Evolutionary conservation across 1,140 invertebrate species (phyloP).

Genomic region (Sminthurinus signatus): DNA sequence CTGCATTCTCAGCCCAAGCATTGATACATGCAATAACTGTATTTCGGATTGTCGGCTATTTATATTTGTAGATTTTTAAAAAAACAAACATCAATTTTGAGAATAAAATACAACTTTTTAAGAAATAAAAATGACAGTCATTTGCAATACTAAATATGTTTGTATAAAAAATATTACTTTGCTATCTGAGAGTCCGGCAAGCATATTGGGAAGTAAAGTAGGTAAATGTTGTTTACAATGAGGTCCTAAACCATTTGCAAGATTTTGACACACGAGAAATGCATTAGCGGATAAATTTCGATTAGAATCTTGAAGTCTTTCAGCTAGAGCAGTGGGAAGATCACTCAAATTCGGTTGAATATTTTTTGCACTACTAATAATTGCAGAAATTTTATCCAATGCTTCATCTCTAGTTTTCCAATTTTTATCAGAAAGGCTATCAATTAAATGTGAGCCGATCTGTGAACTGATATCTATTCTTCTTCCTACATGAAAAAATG

Average conservation of each 20-base stretch:
- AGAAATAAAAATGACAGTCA: neutral
- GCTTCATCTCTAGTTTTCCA: conserved; percentile 80
- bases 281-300: conserved; percentile 79
- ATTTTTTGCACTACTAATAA: conserved; percentile 67
- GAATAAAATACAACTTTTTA: conserved; percentile 7
- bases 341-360: conserved; percentile 79
- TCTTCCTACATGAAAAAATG: too few species aligned
- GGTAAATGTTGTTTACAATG: conserved; percentile 71
- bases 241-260: conserved; percentile 73
- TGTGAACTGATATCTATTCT: conserved; percentile 72
- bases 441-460: conserved; percentile 71
- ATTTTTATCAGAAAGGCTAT: conserved; percentile 83
- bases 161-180: conserved; percentile 53
- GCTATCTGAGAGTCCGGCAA: conserved; percentile 63
- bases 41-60: conserved; percentile 65
- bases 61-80: too few species aligned
- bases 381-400: conserved; percentile 63
- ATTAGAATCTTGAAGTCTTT: conserved; percentile 78
- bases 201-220: conserved; percentile 72
- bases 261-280: conserved; percentile 67
- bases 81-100: conserved; percentile 6
- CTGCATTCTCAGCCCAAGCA: conserved; percentile 70
- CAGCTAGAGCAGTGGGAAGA: conserved; percentile 66
- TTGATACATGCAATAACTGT: conserved; percentile 74
- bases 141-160: neutral